Conservation (phyloP, 2,797 vertebrate species). For the Denticeps clupeoides region DNA sequence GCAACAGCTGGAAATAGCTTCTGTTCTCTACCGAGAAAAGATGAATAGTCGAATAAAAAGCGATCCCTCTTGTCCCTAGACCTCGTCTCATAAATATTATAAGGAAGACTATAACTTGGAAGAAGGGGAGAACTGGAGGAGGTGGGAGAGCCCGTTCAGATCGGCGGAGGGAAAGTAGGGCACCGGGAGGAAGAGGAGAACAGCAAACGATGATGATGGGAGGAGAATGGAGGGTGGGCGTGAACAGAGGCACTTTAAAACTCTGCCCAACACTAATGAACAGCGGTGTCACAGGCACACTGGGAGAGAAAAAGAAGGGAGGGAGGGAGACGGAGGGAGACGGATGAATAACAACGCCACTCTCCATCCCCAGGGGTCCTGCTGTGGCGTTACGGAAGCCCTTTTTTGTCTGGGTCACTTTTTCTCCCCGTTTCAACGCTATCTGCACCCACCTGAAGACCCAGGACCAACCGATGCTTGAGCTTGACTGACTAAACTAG, state of each 20-base stretch:
- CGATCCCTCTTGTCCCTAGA: constrained; percentile 29
- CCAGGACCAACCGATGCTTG: too few species aligned
- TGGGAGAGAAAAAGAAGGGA: neutral
- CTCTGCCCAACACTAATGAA: too few species aligned
- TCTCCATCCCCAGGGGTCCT: too few species aligned
- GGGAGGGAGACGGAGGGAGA: too few species aligned
- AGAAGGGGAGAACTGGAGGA: constrained; percentile 21
- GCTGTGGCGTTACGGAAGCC: too few species aligned
- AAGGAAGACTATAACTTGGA: constrained; percentile 31
- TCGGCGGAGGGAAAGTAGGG: constrained; percentile 31
- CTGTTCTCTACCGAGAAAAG: constrained; percentile 19
- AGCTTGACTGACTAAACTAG: too few species aligned
- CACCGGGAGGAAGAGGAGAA: constrained; percentile 22
- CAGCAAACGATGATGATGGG: constrained; percentile 29
- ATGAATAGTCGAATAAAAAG: constrained; percentile 20
- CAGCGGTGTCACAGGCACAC: neutral
- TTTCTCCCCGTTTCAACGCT: too few species aligned
- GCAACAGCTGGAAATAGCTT: constrained; percentile 21
- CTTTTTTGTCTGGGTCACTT: too few species aligned
- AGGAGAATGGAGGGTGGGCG: too few species aligned
- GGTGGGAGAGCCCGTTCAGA: constrained; percentile 20
- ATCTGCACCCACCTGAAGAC: too few species aligned
- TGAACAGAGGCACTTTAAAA: too few species aligned
- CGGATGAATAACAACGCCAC: too few species aligned
- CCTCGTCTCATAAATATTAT: constrained; percentile 34